Percentiles rank a stretch among this genome's conserved stretches.
phyloP scores from a whole-genome alignment of 2,113 vertebrate species.

The Myiopsitta monachus region DNA sequence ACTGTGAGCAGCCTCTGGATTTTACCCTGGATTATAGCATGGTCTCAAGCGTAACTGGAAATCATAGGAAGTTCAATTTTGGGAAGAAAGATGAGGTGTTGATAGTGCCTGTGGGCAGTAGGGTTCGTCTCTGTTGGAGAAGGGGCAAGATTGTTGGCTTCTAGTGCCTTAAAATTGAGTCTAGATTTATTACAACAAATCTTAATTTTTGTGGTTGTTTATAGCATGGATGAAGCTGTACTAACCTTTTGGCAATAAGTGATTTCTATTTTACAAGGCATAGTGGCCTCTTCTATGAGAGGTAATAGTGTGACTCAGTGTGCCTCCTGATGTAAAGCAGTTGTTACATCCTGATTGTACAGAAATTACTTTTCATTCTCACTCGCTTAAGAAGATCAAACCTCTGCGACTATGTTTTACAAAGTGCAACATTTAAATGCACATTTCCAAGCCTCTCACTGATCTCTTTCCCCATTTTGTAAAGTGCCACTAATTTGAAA shows the following conservation, averaged over 20 bases:
- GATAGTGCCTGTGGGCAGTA: neutral
- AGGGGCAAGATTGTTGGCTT: neutral
- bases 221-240: neutral
- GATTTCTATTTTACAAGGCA: neutral
- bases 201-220: neutral
- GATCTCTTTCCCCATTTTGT: neutral
- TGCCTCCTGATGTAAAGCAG: neutral
- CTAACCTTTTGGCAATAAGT: neutral
- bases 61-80: neutral
- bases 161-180: neutral
- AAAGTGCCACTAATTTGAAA: conserved; percentile 24
- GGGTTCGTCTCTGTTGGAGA: neutral
- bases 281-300: neutral
- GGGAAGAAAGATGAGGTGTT: neutral
- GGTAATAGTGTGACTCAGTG: neutral
- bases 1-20: neutral
- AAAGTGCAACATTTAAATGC: conserved; percentile 7
- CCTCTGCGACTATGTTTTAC: neutral
- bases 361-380: conserved; percentile 6
- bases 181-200: neutral
- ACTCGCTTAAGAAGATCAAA: neutral
- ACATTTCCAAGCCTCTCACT: neutral
- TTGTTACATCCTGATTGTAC: neutral
- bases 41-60: neutral
- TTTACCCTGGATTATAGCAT: neutral